Evolutionary conservation across 2,113 vertebrate species (phyloP).

Genomic region (Lutjanus erythropterus): DNA sequence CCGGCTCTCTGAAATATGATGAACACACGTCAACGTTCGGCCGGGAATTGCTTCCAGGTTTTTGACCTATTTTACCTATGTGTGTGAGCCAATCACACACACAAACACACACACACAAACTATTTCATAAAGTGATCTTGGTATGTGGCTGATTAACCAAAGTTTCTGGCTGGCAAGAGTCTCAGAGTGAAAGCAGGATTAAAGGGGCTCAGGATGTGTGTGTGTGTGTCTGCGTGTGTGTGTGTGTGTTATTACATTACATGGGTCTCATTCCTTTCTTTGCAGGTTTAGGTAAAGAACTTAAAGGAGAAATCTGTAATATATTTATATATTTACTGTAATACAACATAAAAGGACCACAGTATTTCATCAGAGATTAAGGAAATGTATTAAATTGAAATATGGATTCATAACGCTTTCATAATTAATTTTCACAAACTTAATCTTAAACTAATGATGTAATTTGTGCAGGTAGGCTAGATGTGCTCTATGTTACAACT

Average conservation of each 20-base stretch:
- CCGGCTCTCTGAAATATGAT: slow-evolving; percentile 62
- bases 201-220: background rate
- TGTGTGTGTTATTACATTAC: slow-evolving; percentile 1
- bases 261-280: slow-evolving; percentile 17
- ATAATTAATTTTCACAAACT: no score
- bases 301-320: background rate
- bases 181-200: slow-evolving; percentile 48
- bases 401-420: no score
- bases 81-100: slow-evolving; percentile 28
- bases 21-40: slow-evolving; percentile 53
- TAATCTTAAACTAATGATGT: no score
- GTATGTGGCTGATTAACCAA: slow-evolving; percentile 67
- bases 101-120: slow-evolving; percentile 8
- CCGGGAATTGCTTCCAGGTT: slow-evolving; percentile 73
- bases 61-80: slow-evolving; percentile 47
- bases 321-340: no score
- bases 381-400: no score
- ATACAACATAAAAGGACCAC: no score
- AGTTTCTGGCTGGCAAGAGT: slow-evolving; percentile 35
- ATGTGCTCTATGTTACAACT: no score
- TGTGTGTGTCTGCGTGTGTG: slow-evolving; percentile 11
- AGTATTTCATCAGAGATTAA: no score
- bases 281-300: slow-evolving; percentile 27
- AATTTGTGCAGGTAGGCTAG: no score
- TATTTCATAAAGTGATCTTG: slow-evolving; percentile 36